Evolutionary conservation across 1,140 invertebrate species (phyloP).

Genomic region (Drosophila biarmipes): DNA sequence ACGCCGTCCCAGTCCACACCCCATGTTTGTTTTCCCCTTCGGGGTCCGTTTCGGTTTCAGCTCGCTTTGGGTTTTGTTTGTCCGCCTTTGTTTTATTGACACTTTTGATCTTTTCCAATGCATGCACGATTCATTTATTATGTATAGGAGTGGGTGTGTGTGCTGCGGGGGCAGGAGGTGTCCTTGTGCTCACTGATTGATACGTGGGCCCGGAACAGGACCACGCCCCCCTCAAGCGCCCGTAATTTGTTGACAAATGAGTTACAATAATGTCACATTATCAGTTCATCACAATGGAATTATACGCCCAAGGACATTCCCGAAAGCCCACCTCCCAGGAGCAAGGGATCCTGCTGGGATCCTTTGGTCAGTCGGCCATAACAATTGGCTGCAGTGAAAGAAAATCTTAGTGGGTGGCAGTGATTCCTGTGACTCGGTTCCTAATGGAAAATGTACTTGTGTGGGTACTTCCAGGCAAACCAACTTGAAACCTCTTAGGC

Average conservation of each 20-base stretch:
- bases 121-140: slow-evolving; percentile 77
- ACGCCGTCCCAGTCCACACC: not conserved
- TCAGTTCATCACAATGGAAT: slow-evolving; percentile 83
- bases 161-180: not conserved
- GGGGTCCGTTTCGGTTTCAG: slow-evolving; percentile 23
- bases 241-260: slow-evolving; percentile 83
- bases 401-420: not conserved
- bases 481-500: no score
- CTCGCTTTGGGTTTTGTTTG: slow-evolving; percentile 53
- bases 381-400: not conserved
- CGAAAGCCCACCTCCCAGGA: slow-evolving; percentile 9
- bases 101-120: slow-evolving; percentile 80
- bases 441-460: no score
- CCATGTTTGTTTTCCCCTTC: slow-evolving; percentile 11
- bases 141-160: slow-evolving; percentile 31
- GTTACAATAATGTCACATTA: slow-evolving; percentile 82
- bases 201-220: slow-evolving; percentile 54
- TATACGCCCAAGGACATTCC: slow-evolving; percentile 54
- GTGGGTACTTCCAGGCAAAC: no score
- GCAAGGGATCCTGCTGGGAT: slow-evolving; percentile 2
- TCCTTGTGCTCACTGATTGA: slow-evolving; percentile 67
- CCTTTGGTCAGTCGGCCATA: slow-evolving; percentile 1
- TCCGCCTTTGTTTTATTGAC: slow-evolving; percentile 79
- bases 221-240: slow-evolving; percentile 48
- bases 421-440: no score